Evolutionary conservation across 2,888 invertebrate species (phyloP).

Genomic region (Odiellus spinosus): DNA sequence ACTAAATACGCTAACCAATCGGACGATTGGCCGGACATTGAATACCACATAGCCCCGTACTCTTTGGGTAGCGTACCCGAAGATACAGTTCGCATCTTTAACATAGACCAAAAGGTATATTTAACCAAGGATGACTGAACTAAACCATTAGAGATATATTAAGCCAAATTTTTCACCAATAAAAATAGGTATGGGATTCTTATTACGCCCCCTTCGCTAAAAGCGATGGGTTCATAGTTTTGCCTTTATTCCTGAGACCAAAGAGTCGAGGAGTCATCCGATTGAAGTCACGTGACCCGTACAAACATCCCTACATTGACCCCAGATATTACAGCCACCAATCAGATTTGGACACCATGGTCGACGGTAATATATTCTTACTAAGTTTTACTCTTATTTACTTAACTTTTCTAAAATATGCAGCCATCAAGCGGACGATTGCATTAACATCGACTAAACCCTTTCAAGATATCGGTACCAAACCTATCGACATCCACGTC

Average conservation of each 20-base stretch:
- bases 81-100: too few relatives aligned
- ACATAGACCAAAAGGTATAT: too few relatives aligned
- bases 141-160: too few relatives aligned
- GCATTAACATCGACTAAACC: slow-evolving; percentile 57
- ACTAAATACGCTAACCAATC: too few relatives aligned
- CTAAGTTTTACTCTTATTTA: too few relatives aligned
- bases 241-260: slow-evolving; percentile 77
- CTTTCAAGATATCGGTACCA: slow-evolving; percentile 61
- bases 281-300: slow-evolving; percentile 52
- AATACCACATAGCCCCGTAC: too few relatives aligned
- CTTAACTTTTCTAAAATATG: too few relatives aligned
- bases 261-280: slow-evolving; percentile 67
- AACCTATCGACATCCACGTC: slow-evolving; percentile 53
- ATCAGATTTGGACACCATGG: slow-evolving; percentile 49
- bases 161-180: too few relatives aligned
- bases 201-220: slow-evolving; percentile 24
- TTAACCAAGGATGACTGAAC: too few relatives aligned
- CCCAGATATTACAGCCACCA: slow-evolving; percentile 65
- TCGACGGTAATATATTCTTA: slow-evolving; percentile 38
- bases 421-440: slow-evolving; percentile 28
- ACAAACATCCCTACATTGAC: slow-evolving; percentile 56
- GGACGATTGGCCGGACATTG: too few relatives aligned
- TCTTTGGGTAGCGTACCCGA: too few relatives aligned
- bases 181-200: not conserved
- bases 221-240: slow-evolving; percentile 58